phyloP scores from a whole-genome alignment of 2,797 vertebrate species.

The Trachops cirrhosus region DNA sequence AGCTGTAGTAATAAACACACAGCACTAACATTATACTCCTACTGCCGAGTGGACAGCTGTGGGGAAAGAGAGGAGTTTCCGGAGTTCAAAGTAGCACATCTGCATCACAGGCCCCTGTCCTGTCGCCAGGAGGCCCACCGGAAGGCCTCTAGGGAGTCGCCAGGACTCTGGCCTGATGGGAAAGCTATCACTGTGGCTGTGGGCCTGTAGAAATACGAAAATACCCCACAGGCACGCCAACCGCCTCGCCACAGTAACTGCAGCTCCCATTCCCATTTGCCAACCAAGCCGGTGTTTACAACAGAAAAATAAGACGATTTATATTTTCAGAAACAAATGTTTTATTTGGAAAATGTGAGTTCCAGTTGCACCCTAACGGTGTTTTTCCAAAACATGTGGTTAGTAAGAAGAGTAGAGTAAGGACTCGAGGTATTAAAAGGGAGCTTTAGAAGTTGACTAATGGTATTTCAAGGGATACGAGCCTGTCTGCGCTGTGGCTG shows the following conservation, averaged over 20 bases:
- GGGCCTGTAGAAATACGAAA: neutral
- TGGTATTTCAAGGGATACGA: neutral
- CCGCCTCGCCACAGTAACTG: neutral
- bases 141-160: neutral
- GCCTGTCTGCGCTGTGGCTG: neutral
- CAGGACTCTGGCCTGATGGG: neutral
- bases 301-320: conserved; percentile 49
- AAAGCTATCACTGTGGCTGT: neutral
- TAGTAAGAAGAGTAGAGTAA: neutral
- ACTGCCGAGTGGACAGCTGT: neutral
- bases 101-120: no score
- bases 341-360: conserved; percentile 72
- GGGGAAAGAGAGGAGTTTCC: neutral
- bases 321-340: conserved; percentile 59
- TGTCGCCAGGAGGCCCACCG: neutral
- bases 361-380: conserved; percentile 30
- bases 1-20: neutral
- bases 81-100: neutral
- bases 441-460: neutral
- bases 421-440: conserved; percentile 43
- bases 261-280: neutral
- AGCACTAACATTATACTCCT: accelerated
- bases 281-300: conserved; percentile 38
- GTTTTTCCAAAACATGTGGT: conserved; percentile 57
- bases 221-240: neutral